Evolutionary conservation across 2,888 invertebrate genomes (phyloP).

Genomic region (Ichneumon xanthorius): DNA sequence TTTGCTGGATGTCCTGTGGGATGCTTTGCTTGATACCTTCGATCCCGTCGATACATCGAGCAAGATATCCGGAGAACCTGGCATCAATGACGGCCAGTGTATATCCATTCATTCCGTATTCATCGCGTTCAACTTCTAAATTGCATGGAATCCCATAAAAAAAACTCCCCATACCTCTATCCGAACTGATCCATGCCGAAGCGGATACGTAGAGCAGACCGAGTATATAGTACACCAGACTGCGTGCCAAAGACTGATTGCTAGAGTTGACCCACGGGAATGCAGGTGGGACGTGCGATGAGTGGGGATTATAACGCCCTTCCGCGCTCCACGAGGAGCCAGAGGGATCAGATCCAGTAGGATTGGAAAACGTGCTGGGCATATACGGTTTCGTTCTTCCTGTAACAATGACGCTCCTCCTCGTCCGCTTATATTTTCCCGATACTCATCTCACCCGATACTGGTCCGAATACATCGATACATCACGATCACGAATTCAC

Average conservation of each 20-base stretch:
- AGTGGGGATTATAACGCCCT: slow-evolving; percentile 62
- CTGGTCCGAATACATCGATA: not conserved
- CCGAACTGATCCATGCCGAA: slow-evolving; percentile 20
- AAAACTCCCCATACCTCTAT: slow-evolving; percentile 29
- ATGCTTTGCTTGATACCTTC: too few relatives aligned
- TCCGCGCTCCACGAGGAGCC: slow-evolving; percentile 19
- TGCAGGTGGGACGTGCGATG: slow-evolving; percentile 69
- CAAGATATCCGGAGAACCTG: too few relatives aligned
- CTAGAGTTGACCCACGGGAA: slow-evolving; percentile 73
- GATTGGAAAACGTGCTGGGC: slow-evolving; percentile 61
- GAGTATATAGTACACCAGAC: not conserved
- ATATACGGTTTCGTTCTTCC: slow-evolving; percentile 35
- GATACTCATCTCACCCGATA: slow-evolving; percentile 3
- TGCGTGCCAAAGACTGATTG: slow-evolving; percentile 75
- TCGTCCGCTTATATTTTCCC: not conserved
- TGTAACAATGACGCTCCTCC: slow-evolving; percentile 14
- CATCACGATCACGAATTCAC: not conserved
- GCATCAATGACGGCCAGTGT: not conserved
- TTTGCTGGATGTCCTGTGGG: too few relatives aligned
- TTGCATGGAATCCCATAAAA: slow-evolving; percentile 22
- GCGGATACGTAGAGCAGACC: slow-evolving; percentile 1
- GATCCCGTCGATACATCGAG: too few relatives aligned
- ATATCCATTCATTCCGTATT: slow-evolving; percentile 10
- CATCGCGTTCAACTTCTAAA: slow-evolving; percentile 21
- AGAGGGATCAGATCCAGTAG: slow-evolving; percentile 41